These are phyloP conservation scores for Morpho achilles DNA, from an alignment of 2,888 invertebrate species.

Conservation along the genomic window DNA sequence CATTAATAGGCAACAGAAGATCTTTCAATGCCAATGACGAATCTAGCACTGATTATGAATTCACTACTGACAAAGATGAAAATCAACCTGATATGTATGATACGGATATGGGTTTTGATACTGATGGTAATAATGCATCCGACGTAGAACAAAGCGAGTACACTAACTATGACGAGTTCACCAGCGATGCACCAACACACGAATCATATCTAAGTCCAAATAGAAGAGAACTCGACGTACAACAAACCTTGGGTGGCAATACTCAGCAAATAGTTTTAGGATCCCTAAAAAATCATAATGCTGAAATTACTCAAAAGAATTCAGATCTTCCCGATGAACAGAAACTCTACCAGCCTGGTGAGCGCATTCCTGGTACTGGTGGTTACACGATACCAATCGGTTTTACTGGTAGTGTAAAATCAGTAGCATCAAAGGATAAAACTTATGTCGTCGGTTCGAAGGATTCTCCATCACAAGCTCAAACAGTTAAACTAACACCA, in stretches of 20 bases:
- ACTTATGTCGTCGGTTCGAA: slow-evolving; percentile 79
- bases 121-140: slow-evolving; percentile 60
- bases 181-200: slow-evolving; percentile 53
- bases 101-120: slow-evolving; percentile 54
- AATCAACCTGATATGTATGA: slow-evolving; percentile 60
- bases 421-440: slow-evolving; percentile 80
- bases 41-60: slow-evolving; percentile 51
- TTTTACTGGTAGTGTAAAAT: slow-evolving; percentile 83
- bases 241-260: slow-evolving; percentile 73
- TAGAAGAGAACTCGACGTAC: slow-evolving; percentile 59
- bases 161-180: slow-evolving; percentile 80
- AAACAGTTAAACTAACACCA: slow-evolving; percentile 79
- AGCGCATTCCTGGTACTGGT: slow-evolving; percentile 82
- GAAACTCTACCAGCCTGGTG: slow-evolving; percentile 82
- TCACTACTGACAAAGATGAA: slow-evolving; percentile 59
- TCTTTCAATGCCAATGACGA: slow-evolving; percentile 53
- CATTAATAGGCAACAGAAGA: slow-evolving; percentile 50
- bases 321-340: slow-evolving; percentile 73
- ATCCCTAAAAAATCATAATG: slow-evolving; percentile 78
- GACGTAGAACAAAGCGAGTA: slow-evolving; percentile 77
- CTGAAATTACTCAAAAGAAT: slow-evolving; percentile 80
- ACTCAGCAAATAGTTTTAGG: slow-evolving; percentile 82
- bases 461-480: slow-evolving; percentile 82
- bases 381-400: slow-evolving; percentile 84
- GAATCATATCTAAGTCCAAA: slow-evolving; percentile 52